Percentiles rank a stretch among this genome's conserved stretches.
phyloP scores from a whole-genome alignment of 2,113 vertebrate species.

The Crotalus helleri region DNA sequence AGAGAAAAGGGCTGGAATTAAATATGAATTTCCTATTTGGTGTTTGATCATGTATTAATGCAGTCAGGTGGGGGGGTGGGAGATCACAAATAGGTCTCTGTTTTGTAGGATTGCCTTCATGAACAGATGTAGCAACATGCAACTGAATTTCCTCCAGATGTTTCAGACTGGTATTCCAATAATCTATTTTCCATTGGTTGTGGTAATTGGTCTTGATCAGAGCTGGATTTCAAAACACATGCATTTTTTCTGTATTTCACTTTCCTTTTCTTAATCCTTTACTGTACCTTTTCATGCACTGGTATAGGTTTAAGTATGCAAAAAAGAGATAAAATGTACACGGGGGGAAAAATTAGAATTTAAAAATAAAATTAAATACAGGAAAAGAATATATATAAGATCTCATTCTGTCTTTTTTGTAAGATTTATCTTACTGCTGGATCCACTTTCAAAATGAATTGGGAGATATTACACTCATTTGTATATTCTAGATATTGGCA shows the following conservation, averaged over 20 bases:
- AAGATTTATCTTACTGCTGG: neutral
- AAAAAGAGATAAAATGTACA: neutral
- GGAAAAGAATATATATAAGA: neutral
- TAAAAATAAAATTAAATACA: neutral
- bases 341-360: neutral
- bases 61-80: neutral
- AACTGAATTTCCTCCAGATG: neutral
- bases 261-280: constrained; percentile 3
- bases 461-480: neutral
- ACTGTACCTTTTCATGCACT: neutral
- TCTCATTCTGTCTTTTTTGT: neutral
- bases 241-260: neutral
- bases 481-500: neutral
- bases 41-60: neutral
- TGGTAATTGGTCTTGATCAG: neutral
- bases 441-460: neutral
- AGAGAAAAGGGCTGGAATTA: neutral
- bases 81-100: neutral
- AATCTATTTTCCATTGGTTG: neutral
- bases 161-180: neutral
- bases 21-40: neutral
- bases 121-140: neutral
- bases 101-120: neutral
- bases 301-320: neutral
- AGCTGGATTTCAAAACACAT: neutral